Evolutionary conservation across 2,797 vertebrate genomes (phyloP).

Genomic region (Scolopax bukidnonensis): DNA sequence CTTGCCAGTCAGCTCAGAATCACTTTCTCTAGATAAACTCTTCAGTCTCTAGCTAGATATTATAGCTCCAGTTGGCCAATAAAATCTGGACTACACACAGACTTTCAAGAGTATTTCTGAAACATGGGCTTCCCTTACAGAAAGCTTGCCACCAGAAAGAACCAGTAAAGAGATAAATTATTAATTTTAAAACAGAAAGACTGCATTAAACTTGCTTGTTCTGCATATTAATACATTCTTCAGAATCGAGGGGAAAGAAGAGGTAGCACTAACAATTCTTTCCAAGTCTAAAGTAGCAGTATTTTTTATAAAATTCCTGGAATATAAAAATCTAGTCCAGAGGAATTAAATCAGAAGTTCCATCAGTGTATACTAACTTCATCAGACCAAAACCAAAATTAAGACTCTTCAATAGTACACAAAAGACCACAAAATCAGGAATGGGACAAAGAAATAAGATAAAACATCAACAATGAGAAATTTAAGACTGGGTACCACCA

Average conservation of each 20-base stretch:
- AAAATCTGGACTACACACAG: not conserved
- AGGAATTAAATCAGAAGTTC: not conserved
- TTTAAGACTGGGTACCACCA: not conserved
- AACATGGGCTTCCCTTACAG: not conserved
- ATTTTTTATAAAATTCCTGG: not conserved
- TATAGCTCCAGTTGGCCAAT: not conserved
- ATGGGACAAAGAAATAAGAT: not conserved
- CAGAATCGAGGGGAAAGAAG: not conserved
- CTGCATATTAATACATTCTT: not conserved
- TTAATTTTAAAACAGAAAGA: not conserved
- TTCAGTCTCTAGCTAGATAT: not conserved
- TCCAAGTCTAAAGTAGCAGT: not conserved
- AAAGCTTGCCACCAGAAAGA: not conserved
- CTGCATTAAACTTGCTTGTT: not conserved
- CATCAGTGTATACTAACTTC: not conserved
- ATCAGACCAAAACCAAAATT: not conserved
- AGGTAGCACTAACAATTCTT: not conserved
- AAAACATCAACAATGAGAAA: not conserved
- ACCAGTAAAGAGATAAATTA: not conserved
- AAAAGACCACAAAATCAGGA: not conserved
- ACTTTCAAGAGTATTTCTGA: not conserved
- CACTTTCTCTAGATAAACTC: not conserved
- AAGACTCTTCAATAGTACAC: not conserved
- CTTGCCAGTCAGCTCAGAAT: not conserved
- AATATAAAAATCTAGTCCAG: not conserved